Conservation (phyloP, 2,797 vertebrate species). For the Muscicapa striata region DNA sequence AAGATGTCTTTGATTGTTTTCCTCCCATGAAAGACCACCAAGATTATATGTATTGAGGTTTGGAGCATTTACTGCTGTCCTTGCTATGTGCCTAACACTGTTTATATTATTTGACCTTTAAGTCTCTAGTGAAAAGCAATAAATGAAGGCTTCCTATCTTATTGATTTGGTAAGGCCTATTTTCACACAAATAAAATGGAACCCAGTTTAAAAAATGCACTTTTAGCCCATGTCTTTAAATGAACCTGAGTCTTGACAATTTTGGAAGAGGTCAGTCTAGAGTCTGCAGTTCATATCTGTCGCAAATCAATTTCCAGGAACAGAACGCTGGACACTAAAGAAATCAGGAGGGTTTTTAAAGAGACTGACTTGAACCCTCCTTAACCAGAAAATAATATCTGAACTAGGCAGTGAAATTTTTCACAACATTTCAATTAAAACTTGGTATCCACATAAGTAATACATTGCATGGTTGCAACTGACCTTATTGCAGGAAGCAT, state of each 20-base stretch:
- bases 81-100: not conserved
- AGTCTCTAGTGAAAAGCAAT: conserved; percentile 73
- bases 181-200: conserved; percentile 83
- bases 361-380: conserved; percentile 79
- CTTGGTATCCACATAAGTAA: conserved; percentile 72
- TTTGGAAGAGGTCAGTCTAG: conserved; percentile 71
- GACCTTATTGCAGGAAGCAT: conserved; percentile 75
- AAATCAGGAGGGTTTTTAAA: conserved; percentile 80
- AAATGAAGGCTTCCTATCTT: conserved; percentile 77
- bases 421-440: conserved; percentile 90
- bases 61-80: conserved; percentile 55
- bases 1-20: not conserved
- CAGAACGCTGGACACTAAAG: conserved; percentile 83
- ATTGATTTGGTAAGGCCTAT: conserved; percentile 77
- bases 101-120: conserved; percentile 76
- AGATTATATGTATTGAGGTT: conserved; percentile 49
- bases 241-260: conserved; percentile 72
- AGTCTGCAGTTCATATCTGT: conserved; percentile 74
- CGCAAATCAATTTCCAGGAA: conserved; percentile 81
- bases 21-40: not conserved
- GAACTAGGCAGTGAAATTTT: conserved; percentile 83
- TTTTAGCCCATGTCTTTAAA: conserved; percentile 67
- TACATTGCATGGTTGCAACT: conserved; percentile 55
- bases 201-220: conserved; percentile 79
- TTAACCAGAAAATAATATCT: conserved; percentile 82